phyloP scores from a whole-genome alignment of 2,113 vertebrate genomes.

The Hypanus sabinus region DNA sequence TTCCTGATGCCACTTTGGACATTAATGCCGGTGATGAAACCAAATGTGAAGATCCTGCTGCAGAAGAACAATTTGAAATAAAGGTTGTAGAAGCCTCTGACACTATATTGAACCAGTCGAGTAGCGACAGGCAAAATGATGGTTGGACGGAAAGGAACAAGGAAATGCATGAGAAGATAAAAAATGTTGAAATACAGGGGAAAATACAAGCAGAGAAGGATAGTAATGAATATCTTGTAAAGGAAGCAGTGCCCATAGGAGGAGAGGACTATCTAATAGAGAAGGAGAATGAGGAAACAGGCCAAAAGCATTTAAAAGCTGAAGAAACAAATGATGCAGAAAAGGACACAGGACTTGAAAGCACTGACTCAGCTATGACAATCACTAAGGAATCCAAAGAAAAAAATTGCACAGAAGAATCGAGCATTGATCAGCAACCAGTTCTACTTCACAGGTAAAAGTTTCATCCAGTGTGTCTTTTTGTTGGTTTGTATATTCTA shows the following conservation, averaged over 20 bases:
- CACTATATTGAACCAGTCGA: slow-evolving; percentile 15
- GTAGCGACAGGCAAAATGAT: slow-evolving; percentile 1
- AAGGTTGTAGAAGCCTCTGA: neutral
- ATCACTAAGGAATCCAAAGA: neutral
- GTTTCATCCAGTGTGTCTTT: neutral
- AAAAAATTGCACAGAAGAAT: neutral
- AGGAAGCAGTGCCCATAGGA: slow-evolving; percentile 40
- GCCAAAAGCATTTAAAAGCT: neutral
- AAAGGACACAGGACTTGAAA: neutral
- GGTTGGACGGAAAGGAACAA: slow-evolving; percentile 40
- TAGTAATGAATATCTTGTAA: slow-evolving; percentile 38
- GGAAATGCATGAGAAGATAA: slow-evolving; percentile 37
- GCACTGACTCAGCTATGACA: neutral
- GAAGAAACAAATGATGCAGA: neutral
- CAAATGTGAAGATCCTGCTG: slow-evolving; percentile 38
- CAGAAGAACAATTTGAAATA: slow-evolving; percentile 38
- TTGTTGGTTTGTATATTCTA: neutral
- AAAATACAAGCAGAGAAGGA: neutral
- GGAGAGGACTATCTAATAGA: slow-evolving; percentile 36
- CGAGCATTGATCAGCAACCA: neutral
- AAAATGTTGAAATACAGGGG: neutral
- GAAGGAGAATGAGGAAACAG: neutral
- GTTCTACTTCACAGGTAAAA: slow-evolving; percentile 25
- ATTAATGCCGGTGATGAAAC: slow-evolving; percentile 18
- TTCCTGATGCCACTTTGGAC: slow-evolving; percentile 1